Percentiles rank a stretch among this genome's conserved stretches.
phyloP scores from a whole-genome alignment of 2,113 vertebrate species.

The Aphyosemion australe region DNA sequence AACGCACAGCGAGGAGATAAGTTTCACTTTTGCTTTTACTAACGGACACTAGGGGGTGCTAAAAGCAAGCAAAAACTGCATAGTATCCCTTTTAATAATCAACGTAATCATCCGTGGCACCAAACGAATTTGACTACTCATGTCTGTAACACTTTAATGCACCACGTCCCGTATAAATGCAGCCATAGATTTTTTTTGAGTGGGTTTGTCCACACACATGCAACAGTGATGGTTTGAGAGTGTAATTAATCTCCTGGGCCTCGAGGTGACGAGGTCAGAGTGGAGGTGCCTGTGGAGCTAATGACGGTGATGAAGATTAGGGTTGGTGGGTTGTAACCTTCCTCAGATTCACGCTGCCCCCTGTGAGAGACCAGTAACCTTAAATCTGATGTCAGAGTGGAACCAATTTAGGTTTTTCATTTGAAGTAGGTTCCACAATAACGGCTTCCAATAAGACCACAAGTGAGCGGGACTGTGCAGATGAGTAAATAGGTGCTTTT shows the following conservation, averaged over 20 bases:
- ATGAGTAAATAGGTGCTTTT: slow-evolving; percentile 9
- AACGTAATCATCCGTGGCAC: no score
- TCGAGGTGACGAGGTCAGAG: slow-evolving; percentile 50
- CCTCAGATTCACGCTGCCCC: slow-evolving; percentile 27
- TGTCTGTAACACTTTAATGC: neutral
- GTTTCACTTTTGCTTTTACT: no score
- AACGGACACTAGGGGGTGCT: no score
- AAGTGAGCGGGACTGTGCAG: neutral
- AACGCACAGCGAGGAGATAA: no score
- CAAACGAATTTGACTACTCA: no score
- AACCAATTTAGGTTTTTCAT: slow-evolving; percentile 2
- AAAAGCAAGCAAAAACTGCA: no score
- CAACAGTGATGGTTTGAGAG: slow-evolving; percentile 4
- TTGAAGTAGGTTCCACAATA: neutral
- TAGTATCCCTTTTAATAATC: no score
- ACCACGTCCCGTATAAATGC: neutral
- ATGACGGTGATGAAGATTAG: slow-evolving; percentile 58
- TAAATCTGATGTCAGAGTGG: slow-evolving; percentile 30
- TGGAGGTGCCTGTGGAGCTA: slow-evolving; percentile 52
- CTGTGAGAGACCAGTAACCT: slow-evolving; percentile 47
- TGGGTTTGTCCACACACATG: neutral
- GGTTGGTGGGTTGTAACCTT: slow-evolving; percentile 54
- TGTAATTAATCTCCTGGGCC: slow-evolving; percentile 57
- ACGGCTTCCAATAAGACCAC: neutral
- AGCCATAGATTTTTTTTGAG: neutral